Base-by-base conservation (phyloP, 2,113 vertebrate genomes). In the Macrotis lagotis region DNA sequence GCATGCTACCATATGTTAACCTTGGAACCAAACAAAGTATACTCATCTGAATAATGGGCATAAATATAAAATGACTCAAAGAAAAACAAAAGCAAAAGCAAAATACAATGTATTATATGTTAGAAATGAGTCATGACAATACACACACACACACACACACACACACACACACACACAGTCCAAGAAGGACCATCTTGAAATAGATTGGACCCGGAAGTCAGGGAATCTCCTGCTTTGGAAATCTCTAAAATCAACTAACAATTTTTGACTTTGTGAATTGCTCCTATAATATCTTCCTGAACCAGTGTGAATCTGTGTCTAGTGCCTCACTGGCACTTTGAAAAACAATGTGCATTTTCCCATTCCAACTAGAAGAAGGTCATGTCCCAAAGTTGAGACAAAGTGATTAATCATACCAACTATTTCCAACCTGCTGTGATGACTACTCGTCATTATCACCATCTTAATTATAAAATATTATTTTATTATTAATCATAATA, bases 251-350 rank as follows among this genome's bases (percentile, higher is more conserved):
- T 0, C 55, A 44, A 92, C 28, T 59, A 12, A 44, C 88, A 14
- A 94, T 83, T 92, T 93, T 97, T 95, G 96, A 24, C 74, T 37
- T 48, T 92, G 95, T 97, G 97, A 96, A 97, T 97, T 92, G 96
- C 51, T 37, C 31, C 12, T 37, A 12, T 37, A 12, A n/a, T 31
- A 37, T 66, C 59, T 66, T 16, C 59, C 59, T 66, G 31, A 55
- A 9, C 25, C 53, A 55, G 53, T 26, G 25, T 7, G 25, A n/a
- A 37, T 31, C 28, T 59, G 28, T 0, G 37, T 14, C 28, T 28
- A 37, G 2, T 59, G 28, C 55, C 55, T 59, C 55, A 12, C 55
- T 59, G 55, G 28, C 1, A 37, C 14, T 6, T 74, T 74, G 12
- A 74, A 19, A 16, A n/a, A 66, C 10, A 1, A n/a, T n/a, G 19